Percentiles rank a stretch among this genome's conserved stretches.
Conservation (phyloP, 2,888 invertebrate genomes). For the Caenorhabditis angaria region DNA sequence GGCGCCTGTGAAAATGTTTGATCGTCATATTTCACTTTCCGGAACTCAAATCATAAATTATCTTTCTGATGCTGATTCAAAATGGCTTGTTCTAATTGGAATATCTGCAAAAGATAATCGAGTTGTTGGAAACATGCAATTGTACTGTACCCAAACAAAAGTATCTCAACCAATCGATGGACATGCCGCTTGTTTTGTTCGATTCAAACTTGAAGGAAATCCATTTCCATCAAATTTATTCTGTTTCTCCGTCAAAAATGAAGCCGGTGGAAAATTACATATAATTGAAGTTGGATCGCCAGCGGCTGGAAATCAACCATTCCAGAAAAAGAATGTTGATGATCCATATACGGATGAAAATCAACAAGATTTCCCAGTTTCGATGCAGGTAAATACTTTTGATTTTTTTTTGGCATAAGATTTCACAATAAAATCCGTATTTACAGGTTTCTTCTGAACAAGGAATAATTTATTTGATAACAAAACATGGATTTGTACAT, state of each 20-base stretch:
- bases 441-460: slow-evolving; percentile 87
- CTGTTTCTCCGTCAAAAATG: slow-evolving; percentile 90
- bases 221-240: slow-evolving; percentile 89
- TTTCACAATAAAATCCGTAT: no score
- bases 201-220: no score
- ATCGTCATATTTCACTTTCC: slow-evolving; percentile 89
- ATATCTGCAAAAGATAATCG: no score
- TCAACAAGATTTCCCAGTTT: slow-evolving; percentile 97
- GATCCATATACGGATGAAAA: slow-evolving; percentile 99
- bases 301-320: slow-evolving; percentile 93
- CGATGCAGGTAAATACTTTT: slow-evolving; percentile 83
- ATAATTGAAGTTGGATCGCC: slow-evolving; percentile 92
- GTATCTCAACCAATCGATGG: no score
- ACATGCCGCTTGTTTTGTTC: no score
- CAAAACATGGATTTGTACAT: slow-evolving; percentile 98
- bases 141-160: no score
- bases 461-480: slow-evolving; percentile 95
- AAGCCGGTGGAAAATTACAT: slow-evolving; percentile 92
- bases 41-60: slow-evolving; percentile 99
- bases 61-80: slow-evolving; percentile 92
- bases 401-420: no score
- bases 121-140: no score
- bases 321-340: slow-evolving; percentile 96
- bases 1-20: slow-evolving; percentile 94
- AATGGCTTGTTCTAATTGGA: no score